Evolutionary conservation across 2,113 vertebrate species (phyloP), one percentile per base, ranked within the genome.

Genomic region (Neomonachus schauinslandi): DNA sequence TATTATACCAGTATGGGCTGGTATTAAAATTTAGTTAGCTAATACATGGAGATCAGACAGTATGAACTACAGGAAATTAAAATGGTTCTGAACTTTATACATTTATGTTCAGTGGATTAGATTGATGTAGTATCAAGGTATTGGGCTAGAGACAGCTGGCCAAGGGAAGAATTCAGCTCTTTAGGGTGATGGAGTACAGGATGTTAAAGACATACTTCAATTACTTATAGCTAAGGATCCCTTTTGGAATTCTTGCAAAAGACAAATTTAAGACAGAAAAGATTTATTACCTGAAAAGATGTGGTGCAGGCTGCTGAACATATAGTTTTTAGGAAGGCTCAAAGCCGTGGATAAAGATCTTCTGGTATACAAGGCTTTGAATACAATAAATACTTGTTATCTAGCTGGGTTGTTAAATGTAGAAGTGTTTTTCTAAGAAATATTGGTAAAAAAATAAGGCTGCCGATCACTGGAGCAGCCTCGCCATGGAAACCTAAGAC

Each of bases 401-500:
- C 46, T 81, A 85, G 42, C 18, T 80, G 76, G 85, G 31, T n/a
- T 87, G 36, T 77, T 91, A 42, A 95, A 89, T 95, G 39, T 7
- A 80, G 82, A 95, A 61, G 31, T 87, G 42, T 97, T 97, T 97
- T 97, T 91, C 55, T 94, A 92, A 89, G 86, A 95, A 97, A 84
- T 91, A 71, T 91, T 91, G 77, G 89, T 81, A 57, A 94, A 91
- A 91, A 80, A 53, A n/a, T 79, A 94, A 92, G 94, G 24, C 74
- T 46, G 39, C 51, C 1, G 12, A 88, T 82, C 80, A 77, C 83
- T 61, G 71, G 87, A 96, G 69, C 57, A 92, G 39, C 33, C 83
- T 61, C 28, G 90, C 90, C 82, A 13, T 95, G 92, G 90, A 88
- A 89, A 86, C 51, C 71, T 83, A 80, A 71, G 95, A 97, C 69